Evolutionary conservation across 2,797 vertebrate species (phyloP), one percentile per base, ranked within the genome.

Genomic region (Tenualosa ilisha): DNA sequence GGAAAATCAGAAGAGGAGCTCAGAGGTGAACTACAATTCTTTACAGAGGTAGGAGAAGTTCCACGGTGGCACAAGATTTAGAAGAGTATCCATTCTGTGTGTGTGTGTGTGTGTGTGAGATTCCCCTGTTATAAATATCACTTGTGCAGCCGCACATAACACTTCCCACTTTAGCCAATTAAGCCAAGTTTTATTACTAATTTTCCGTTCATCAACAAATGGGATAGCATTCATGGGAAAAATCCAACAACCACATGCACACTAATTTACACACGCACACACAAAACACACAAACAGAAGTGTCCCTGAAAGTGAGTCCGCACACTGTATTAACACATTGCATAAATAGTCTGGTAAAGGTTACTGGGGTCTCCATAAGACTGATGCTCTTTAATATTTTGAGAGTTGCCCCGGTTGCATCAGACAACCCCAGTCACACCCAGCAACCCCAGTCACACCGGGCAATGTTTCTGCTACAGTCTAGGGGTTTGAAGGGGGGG

Each of bases 401-500:
- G 59, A 37, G 65, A 22, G 82, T 53, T 56, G 49, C 46, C 63
- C 40, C 51, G 46, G 83, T 31, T 22, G 63, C 37, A 68, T 82
- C 37, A 85, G 75, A 40, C 24, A 26, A 75, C 15, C 68, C 37
- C 37, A 24, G 68, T 0, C 26, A 75, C 3, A 40, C 31, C 0
- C 65, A 6, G 13, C 24, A 26, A 75, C 15, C 68, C 37, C 37
- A 24, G 68, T 0, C 26, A 75, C 3, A 40, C 31, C 0, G 65
- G 37, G 3, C 53, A 31, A 63, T 37, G 63, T 68, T 54, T 82
- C 75, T 4, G 11, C 24, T 8, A 6, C n/a, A 4, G 83, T 85
- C 84, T 86, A 86, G 87, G 50, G 63, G 63, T 12, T 68, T 31
- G 31, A 31, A 31, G 24, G 4, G 65, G 31, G 9, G 31, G 24